Conservation (phyloP, 2,888 invertebrate species). For the Volucella inanis region DNA sequence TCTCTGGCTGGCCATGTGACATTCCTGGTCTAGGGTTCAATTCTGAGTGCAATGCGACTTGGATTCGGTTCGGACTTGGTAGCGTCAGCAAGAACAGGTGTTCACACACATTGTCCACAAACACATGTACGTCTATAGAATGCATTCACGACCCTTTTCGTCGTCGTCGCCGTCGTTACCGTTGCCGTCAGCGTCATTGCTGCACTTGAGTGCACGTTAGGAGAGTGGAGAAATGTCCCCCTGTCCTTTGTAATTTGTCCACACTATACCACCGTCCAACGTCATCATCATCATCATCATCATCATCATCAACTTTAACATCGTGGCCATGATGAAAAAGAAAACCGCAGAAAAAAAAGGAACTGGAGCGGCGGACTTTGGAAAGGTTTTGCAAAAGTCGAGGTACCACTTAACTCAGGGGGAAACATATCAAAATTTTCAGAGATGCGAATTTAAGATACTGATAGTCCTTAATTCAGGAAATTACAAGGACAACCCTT, state of each 20-base stretch:
- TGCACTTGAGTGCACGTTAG: constrained; percentile 73
- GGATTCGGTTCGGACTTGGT: not conserved
- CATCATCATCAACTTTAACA: constrained; percentile 27
- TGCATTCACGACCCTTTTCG: constrained; percentile 61
- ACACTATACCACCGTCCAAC: constrained; percentile 12
- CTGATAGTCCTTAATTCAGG: constrained; percentile 64
- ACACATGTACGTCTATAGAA: constrained; percentile 8
- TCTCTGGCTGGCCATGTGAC: constrained; percentile 58
- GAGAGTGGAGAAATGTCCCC: constrained; percentile 49
- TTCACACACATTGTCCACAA: constrained; percentile 43
- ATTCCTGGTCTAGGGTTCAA: constrained; percentile 65
- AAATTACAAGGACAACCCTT: constrained; percentile 70
- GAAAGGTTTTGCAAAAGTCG: not conserved
- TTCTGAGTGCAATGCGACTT: constrained; percentile 49
- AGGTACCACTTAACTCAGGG: not conserved
- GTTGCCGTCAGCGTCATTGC: constrained; percentile 28
- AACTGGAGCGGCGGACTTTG: not conserved
- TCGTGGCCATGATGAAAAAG: not conserved
- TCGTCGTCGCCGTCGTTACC: constrained; percentile 24
- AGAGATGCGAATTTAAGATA: constrained; percentile 58
- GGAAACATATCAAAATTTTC: constrained; percentile 38
- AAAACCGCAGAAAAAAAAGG: too few species aligned
- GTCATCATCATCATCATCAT: constrained; percentile 1
- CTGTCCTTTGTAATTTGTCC: constrained; percentile 58
- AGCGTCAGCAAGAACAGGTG: constrained; percentile 68